Evolutionary conservation across 2,888 invertebrate genomes (phyloP).

Genomic region (Oligia fasciuncula): DNA sequence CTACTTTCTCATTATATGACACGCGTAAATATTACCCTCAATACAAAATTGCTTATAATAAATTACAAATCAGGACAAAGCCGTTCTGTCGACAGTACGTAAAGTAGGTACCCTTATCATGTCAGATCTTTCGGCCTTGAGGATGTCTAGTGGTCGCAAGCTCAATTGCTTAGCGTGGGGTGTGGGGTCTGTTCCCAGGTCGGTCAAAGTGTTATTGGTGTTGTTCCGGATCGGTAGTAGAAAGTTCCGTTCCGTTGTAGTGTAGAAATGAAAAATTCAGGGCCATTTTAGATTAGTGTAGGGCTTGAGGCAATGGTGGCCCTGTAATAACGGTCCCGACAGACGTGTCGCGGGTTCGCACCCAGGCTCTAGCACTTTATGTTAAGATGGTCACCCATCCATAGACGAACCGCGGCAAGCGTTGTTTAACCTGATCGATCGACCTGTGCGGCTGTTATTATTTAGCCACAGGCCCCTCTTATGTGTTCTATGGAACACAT

Average conservation of each 20-base stretch:
- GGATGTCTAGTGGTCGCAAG: background rate
- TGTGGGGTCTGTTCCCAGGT: background rate
- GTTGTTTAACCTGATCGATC: too few relatives aligned
- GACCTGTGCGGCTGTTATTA: too few relatives aligned
- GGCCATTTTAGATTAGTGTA: background rate
- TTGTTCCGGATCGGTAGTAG: background rate
- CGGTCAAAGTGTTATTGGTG: too few relatives aligned
- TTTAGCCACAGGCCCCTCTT: too few relatives aligned
- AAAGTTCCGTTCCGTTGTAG: too few relatives aligned
- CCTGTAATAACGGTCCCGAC: too few relatives aligned
- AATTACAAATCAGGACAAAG: slow-evolving; percentile 28
- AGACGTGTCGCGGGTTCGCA: too few relatives aligned
- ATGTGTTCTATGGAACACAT: too few relatives aligned
- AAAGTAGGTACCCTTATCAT: slow-evolving; percentile 52
- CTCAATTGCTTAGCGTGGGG: background rate
- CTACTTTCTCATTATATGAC: background rate
- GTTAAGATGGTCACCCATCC: too few relatives aligned
- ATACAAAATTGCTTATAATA: slow-evolving; percentile 41
- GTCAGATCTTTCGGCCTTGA: slow-evolving; percentile 18
- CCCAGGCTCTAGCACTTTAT: too few relatives aligned
- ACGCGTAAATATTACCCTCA: background rate
- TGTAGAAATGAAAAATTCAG: background rate
- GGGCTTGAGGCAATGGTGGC: too few relatives aligned
- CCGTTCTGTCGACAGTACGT: slow-evolving; percentile 7
- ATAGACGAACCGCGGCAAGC: too few relatives aligned